Evolutionary conservation across 2,113 vertebrate species (phyloP).

Genomic region (Proterorhinus semilunaris): DNA sequence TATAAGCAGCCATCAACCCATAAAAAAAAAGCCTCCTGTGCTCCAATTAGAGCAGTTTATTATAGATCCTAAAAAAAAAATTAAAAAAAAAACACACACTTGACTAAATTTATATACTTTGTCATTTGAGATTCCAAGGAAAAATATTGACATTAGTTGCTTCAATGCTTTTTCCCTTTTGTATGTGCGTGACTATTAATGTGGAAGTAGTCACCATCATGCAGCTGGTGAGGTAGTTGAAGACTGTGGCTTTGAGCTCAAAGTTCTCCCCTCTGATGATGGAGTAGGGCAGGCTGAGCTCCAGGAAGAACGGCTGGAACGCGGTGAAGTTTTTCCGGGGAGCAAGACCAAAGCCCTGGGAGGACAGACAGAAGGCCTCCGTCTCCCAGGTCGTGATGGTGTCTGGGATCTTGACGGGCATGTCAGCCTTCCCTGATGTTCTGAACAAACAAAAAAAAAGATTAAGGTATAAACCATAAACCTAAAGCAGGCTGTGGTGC

Average conservation of each 20-base stretch:
- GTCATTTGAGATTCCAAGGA: too few relatives aligned
- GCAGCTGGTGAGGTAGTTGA: too few relatives aligned
- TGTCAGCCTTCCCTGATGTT: slow-evolving; percentile 68
- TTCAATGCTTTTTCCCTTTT: too few relatives aligned
- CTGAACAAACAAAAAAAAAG: slow-evolving; percentile 62
- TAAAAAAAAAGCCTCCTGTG: too few relatives aligned
- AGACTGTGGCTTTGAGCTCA: slow-evolving; percentile 81
- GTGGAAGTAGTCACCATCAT: too few relatives aligned
- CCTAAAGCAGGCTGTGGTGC: too few relatives aligned
- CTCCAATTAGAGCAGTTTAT: too few relatives aligned
- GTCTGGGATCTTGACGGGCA: slow-evolving; percentile 79
- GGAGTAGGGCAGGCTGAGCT: slow-evolving; percentile 85
- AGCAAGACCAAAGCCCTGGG: slow-evolving; percentile 82
- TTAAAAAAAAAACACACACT: too few relatives aligned
- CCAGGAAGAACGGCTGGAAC: slow-evolving; percentile 89
- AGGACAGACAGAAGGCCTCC: slow-evolving; percentile 81
- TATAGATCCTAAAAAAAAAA: too few relatives aligned
- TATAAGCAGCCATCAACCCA: too few relatives aligned
- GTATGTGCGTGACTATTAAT: neutral
- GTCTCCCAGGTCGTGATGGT: slow-evolving; percentile 90
- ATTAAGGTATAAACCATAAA: neutral
- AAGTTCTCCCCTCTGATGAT: slow-evolving; percentile 85
- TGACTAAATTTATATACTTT: too few relatives aligned
- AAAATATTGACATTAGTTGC: too few relatives aligned
- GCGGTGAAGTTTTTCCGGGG: slow-evolving; percentile 68